Percentiles rank a stretch among this genome's conserved stretches.
These are phyloP conservation scores for Drosophila mimetica DNA, from an alignment of 2,888 invertebrate species.

Conservation along the genomic window DNA sequence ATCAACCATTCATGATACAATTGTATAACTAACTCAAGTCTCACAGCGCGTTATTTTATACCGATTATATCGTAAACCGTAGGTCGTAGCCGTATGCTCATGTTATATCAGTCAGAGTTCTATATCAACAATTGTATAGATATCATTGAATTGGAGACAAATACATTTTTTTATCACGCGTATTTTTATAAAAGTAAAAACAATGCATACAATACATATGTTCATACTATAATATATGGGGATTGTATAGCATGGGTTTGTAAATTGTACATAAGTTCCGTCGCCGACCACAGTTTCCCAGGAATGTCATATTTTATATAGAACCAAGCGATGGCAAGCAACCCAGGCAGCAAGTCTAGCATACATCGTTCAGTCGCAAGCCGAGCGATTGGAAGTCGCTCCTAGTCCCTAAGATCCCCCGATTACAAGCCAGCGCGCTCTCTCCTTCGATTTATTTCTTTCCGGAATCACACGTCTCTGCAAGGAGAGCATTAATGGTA, in stretches of 20 bases:
- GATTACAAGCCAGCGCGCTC: slow-evolving; percentile 22
- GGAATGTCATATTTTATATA: slow-evolving; percentile 20
- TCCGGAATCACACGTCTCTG: slow-evolving; percentile 24
- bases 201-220: slow-evolving; percentile 15
- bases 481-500: slow-evolving; percentile 13
- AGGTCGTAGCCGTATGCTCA: slow-evolving; percentile 56
- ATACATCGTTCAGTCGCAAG: slow-evolving; percentile 11
- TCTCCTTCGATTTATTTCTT: slow-evolving; percentile 19
- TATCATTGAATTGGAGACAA: slow-evolving; percentile 26
- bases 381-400: slow-evolving; percentile 31
- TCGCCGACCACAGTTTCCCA: slow-evolving; percentile 1
- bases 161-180: slow-evolving; percentile 16
- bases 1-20: slow-evolving; percentile 59
- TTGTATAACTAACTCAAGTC: slow-evolving; percentile 72
- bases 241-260: slow-evolving; percentile 41
- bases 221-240: slow-evolving; percentile 13
- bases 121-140: slow-evolving; percentile 49
- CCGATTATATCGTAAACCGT: slow-evolving; percentile 48
- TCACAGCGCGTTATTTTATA: slow-evolving; percentile 65
- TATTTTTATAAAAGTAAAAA: slow-evolving; percentile 30
- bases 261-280: slow-evolving; percentile 42
- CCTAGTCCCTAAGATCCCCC: slow-evolving; percentile 50
- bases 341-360: slow-evolving; percentile 22
- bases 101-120: slow-evolving; percentile 75
- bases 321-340: slow-evolving; percentile 2